Conservation (phyloP, 2,888 invertebrate species). For the Amorpha juglandis region DNA sequence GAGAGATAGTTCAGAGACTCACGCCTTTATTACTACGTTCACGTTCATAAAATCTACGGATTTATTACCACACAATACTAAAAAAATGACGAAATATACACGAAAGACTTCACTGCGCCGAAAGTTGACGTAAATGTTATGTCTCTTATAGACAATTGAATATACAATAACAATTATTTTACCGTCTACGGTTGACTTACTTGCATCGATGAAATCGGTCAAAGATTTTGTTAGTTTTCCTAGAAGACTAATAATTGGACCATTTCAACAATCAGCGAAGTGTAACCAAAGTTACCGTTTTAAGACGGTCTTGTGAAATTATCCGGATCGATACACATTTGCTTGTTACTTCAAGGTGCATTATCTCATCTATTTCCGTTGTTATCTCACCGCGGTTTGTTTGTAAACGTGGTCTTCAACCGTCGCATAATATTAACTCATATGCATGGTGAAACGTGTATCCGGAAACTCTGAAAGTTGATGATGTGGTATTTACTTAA, state of each 20-base stretch:
- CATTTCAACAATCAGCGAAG: slow-evolving; percentile 39
- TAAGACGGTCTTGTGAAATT: slow-evolving; percentile 51
- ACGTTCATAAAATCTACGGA: neutral
- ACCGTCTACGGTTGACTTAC: slow-evolving; percentile 30
- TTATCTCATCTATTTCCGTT: slow-evolving; percentile 62
- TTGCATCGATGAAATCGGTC: slow-evolving; percentile 33
- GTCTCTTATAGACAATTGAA: neutral
- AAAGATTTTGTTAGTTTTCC: slow-evolving; percentile 37
- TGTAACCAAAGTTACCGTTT: slow-evolving; percentile 51
- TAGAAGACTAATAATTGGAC: slow-evolving; percentile 43
- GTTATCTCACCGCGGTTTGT: slow-evolving; percentile 59
- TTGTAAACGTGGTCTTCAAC: slow-evolving; percentile 35
- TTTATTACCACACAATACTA: neutral
- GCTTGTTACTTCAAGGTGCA: slow-evolving; percentile 53
- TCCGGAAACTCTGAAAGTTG: slow-evolving; percentile 30
- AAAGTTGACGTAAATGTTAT: neutral
- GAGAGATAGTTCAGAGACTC: neutral
- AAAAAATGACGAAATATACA: neutral
- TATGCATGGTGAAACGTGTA: slow-evolving; percentile 32
- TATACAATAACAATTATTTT: slow-evolving; percentile 20
- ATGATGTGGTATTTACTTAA: slow-evolving; percentile 8
- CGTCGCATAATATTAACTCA: slow-evolving; percentile 33
- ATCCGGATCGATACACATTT: slow-evolving; percentile 51
- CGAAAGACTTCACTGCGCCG: neutral
- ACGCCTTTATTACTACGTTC: neutral